Conservation (phyloP, 2,797 vertebrate species). For the Diplodus sargus region DNA sequence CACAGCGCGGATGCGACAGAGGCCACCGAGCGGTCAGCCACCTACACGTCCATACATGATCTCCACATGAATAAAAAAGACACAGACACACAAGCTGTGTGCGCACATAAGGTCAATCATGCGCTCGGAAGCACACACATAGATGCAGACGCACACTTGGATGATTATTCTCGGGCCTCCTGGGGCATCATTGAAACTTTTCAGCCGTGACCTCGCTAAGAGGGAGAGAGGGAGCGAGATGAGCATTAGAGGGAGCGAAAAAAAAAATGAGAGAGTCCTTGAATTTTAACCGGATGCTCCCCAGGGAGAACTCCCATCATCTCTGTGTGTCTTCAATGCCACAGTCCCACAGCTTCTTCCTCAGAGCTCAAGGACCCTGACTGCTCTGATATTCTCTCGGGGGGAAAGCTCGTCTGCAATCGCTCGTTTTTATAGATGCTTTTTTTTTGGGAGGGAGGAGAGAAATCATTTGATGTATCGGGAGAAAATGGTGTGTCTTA, state of each 20-base stretch:
- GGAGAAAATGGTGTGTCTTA: conserved; percentile 48
- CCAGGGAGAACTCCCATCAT: conserved; percentile 65
- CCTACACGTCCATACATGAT: conserved; percentile 34
- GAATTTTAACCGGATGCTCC: conserved; percentile 74
- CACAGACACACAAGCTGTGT: conserved; percentile 11
- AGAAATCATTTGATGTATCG: conserved; percentile 57
- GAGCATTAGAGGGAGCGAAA: conserved; percentile 46
- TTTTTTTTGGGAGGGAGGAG: conserved; percentile 18
- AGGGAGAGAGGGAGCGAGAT: conserved; percentile 56
- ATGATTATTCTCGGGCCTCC: conserved; percentile 64
- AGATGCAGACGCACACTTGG: conserved; percentile 64
- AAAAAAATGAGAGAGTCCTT: conserved; percentile 65
- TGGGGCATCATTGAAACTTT: conserved; percentile 73
- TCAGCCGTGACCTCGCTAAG: conserved; percentile 73
- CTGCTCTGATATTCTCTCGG: conserved; percentile 47
- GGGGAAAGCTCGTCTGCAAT: conserved; percentile 33
- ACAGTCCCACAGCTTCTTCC: conserved; percentile 50
- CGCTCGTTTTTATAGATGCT: conserved; percentile 16
- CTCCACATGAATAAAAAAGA: conserved; percentile 21
- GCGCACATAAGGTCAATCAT: conserved; percentile 65
- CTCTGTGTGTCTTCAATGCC: conserved; percentile 62
- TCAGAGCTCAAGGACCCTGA: conserved; percentile 51
- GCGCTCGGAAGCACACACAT: conserved; percentile 52
- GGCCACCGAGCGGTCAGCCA: conserved; percentile 22
- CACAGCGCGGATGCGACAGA: neutral